These are phyloP conservation scores for Saccostrea echinata DNA, from an alignment of 1,140 invertebrate species.

Conservation along the genomic window DNA sequence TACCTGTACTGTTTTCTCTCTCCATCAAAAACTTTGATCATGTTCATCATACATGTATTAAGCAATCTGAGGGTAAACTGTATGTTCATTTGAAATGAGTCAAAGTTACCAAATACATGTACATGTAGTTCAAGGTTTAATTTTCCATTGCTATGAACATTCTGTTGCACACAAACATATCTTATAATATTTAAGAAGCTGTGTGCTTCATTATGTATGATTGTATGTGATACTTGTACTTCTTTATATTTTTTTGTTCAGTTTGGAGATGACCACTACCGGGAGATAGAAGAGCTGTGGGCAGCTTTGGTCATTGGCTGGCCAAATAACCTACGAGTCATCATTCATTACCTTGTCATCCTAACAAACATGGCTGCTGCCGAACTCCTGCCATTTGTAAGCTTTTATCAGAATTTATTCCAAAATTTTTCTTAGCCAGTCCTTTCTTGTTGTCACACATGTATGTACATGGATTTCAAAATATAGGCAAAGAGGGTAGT, in stretches of 20 bases:
- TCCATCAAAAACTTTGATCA: too few species aligned
- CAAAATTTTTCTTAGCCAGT: neutral
- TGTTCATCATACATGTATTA: too few species aligned
- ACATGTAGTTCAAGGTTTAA: too few species aligned
- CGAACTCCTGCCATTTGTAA: slow-evolving; percentile 93
- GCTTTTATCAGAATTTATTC: slow-evolving; percentile 48
- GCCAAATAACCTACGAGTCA: slow-evolving; percentile 98
- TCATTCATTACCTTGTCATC: slow-evolving; percentile 98
- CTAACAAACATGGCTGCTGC: slow-evolving; percentile 96
- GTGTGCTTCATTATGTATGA: neutral
- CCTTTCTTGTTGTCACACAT: neutral
- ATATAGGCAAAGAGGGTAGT: slow-evolving; percentile 95
- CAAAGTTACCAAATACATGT: too few species aligned
- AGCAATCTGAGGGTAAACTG: too few species aligned
- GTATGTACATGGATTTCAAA: neutral
- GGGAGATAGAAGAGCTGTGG: slow-evolving; percentile 97
- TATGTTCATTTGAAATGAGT: too few species aligned
- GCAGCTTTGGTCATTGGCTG: slow-evolving; percentile 95
- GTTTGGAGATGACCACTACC: slow-evolving; percentile 97
- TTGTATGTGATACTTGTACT: neutral
- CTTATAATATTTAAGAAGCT: neutral
- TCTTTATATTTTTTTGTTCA: slow-evolving; percentile 79
- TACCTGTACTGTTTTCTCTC: too few species aligned
- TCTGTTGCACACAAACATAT: neutral
- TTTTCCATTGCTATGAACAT: too few species aligned